A percentile compares a stretch with the other conserved stretches of the same genome.
Conservation (phyloP, 2,888 invertebrate species). For the Yponomeuta evonymella region DNA sequence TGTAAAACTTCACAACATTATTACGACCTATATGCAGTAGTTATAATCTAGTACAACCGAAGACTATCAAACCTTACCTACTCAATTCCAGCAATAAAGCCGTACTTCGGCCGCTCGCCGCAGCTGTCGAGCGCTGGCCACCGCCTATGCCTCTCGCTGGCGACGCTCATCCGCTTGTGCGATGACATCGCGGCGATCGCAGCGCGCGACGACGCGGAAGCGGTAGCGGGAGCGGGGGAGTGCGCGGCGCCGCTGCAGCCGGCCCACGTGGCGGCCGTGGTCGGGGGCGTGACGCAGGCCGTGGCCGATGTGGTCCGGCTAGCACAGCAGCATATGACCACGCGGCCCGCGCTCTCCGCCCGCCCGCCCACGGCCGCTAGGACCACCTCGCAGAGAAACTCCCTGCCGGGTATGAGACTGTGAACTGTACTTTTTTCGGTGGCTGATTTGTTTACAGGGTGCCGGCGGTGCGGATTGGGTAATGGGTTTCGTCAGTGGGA, state of each 20-base stretch:
- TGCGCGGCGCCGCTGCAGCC: slow-evolving; percentile 51
- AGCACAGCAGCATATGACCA: slow-evolving; percentile 88
- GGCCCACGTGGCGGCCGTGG: slow-evolving; percentile 60
- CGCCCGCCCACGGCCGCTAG: slow-evolving; percentile 64
- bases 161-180: slow-evolving; percentile 90
- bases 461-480: too few relatives aligned
- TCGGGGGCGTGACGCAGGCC: slow-evolving; percentile 57
- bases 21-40: too few relatives aligned
- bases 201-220: slow-evolving; percentile 57
- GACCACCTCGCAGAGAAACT: slow-evolving; percentile 69
- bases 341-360: slow-evolving; percentile 71
- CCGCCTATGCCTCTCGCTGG: slow-evolving; percentile 90
- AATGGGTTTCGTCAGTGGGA: too few relatives aligned
- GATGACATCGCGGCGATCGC: slow-evolving; percentile 90
- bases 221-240: slow-evolving; percentile 46
- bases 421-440: neutral
- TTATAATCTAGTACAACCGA: too few relatives aligned
- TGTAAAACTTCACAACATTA: too few relatives aligned
- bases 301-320: slow-evolving; percentile 78
- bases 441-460: neutral
- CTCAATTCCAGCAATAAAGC: slow-evolving; percentile 64
- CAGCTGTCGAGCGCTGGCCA: slow-evolving; percentile 86
- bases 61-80: too few relatives aligned
- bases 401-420: slow-evolving; percentile 53
- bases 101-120: slow-evolving; percentile 76